phyloP scores from a whole-genome alignment of 2,113 vertebrate species.

The Empidonax traillii region DNA sequence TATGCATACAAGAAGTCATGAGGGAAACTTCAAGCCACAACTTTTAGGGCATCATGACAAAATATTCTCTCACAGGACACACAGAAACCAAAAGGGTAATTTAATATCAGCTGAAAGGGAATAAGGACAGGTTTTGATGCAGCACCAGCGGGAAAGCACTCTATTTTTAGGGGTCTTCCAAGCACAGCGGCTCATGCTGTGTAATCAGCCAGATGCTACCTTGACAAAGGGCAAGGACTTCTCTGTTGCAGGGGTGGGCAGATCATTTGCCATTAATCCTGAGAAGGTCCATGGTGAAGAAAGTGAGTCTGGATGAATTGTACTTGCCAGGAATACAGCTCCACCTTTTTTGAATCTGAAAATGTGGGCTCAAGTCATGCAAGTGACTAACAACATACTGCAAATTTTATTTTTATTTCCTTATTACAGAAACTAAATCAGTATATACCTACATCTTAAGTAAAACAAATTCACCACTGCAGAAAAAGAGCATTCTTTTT shows the following conservation, averaged over 20 bases:
- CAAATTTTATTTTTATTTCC: conserved; percentile 71
- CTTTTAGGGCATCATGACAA: neutral
- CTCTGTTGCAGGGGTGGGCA: neutral
- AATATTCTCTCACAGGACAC: neutral
- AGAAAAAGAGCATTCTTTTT: conserved; percentile 45
- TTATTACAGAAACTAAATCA: conserved; percentile 54
- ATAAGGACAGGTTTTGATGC: neutral
- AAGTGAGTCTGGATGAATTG: neutral
- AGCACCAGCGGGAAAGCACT: neutral
- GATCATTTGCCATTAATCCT: neutral
- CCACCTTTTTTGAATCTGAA: neutral
- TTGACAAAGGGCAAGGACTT: neutral
- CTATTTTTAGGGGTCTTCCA: neutral
- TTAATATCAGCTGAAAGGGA: neutral
- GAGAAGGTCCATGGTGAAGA: neutral
- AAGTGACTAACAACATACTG: neutral
- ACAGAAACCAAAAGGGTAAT: neutral
- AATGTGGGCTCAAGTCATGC: neutral
- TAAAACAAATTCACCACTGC: conserved; percentile 58
- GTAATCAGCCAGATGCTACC: neutral
- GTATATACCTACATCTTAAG: conserved; percentile 36
- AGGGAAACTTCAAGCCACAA: neutral
- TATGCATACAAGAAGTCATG: fast-evolving
- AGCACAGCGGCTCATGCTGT: neutral
- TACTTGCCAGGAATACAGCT: neutral